Evolutionary conservation across 2,113 vertebrate species (phyloP), one percentile per base, ranked within the genome.

Genomic region (Peucedramus taeniatus): DNA sequence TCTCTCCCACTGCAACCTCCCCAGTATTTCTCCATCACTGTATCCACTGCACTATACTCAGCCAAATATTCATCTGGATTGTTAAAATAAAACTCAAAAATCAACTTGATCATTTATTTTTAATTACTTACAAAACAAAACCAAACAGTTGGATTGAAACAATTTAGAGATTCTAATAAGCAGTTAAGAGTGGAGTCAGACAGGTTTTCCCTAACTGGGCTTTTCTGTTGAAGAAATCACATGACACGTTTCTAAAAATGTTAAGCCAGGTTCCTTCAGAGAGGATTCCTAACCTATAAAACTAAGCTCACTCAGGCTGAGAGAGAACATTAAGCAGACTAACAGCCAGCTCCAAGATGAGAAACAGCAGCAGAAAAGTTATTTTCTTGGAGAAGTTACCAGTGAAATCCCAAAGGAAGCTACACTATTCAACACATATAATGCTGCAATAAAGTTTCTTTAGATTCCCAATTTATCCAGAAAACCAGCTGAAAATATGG

Each of bases 191-290:
- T 21, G 13, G 15, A 87, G 14, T 11, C 21, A 74, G 10, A 33
- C 15, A 45, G 21, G 11, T 24, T 88, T 75, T 72, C 56, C 65
- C 51, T 61, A 81, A 74, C 3, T 19, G 26, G 18, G 24, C 27
- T 93, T 65, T 91, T 78, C 72, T 74, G 21, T 35, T 64, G 35
- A 75, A 88, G 20, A 84, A 87, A 74, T 89, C 23, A 51, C 35
- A 61, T 11, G 17, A 53, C 23, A 27, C 11, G 8, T 51, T 45
- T 53, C n/a, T 24, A 9, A 31, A 69, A 26, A 6, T 15, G 4
- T 74, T 75, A 27, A 63, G n/a, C 7, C 30, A 59, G 6, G 18
- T 53, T 84, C 27, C 35, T 82, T 71, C 60, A 71, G 27, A 26
- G 16, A 95, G 30, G 64, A 84, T 54, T 77, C 50, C 28, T 59